These are phyloP conservation scores for Microcebus lehilahytsara DNA, from an alignment of 2,113 vertebrate species.

Conservation along the genomic window DNA sequence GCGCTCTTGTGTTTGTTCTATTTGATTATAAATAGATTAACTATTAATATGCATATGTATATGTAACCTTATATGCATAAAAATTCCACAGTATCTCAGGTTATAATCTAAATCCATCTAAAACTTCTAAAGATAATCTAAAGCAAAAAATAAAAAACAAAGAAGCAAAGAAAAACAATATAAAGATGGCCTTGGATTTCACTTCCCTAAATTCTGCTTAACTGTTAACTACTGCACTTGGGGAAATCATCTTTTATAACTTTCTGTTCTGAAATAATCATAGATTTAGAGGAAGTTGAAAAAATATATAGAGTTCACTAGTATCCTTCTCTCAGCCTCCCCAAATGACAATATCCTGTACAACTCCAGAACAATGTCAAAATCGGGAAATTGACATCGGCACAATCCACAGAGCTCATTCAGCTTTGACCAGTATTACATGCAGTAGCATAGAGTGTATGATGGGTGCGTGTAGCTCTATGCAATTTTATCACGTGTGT, in stretches of 20 bases:
- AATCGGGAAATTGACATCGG: neutral
- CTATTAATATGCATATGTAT: neutral
- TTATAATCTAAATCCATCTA: neutral
- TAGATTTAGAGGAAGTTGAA: neutral
- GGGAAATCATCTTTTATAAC: neutral
- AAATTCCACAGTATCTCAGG: neutral
- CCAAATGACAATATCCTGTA: neutral
- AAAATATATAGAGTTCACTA: neutral
- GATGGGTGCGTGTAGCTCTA: neutral
- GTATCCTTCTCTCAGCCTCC: neutral
- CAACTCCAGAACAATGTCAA: neutral
- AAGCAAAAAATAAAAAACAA: neutral
- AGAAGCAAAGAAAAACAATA: neutral
- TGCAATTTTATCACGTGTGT: neutral
- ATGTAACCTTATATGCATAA: neutral
- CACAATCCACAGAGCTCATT: neutral
- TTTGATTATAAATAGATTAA: neutral
- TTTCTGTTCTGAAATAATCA: neutral
- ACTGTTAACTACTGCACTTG: neutral
- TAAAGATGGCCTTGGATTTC: neutral
- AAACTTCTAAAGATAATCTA: neutral
- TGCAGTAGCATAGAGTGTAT: accelerated
- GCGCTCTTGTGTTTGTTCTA: neutral
- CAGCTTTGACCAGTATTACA: neutral
- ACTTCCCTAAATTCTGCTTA: neutral